Base-by-base conservation (phyloP, 2,888 invertebrate species). In the Conus canariensis region DNA sequence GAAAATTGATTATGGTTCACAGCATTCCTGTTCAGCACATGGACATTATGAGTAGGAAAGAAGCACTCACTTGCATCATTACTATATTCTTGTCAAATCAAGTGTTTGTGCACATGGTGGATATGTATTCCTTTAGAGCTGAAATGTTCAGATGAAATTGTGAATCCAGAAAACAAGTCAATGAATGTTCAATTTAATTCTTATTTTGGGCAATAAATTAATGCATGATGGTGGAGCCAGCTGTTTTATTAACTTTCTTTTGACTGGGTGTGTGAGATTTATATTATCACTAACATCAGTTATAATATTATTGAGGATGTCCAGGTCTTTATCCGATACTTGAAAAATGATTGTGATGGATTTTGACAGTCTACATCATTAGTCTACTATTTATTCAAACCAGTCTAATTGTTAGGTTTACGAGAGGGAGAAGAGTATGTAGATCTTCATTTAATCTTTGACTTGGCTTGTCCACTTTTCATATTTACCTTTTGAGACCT, bases 151-250 rank as follows among this genome's bases (percentile, higher is more conserved):
- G 9, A 45, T 30, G 30, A 80, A 80, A 45, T 45, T 45, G 45
- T 45, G 45, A 45, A 45, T 45, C 45, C 45, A 2, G 45, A 45
- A 45, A 45, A 77, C 12, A 6, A 22, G 45, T 80, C 45, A 80
- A 30, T 80, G 9, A 77, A 10, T 80, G 77, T 80, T 30, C 9
- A 30, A 0, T 80, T 80, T 77, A 8, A 25, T 77, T n/a, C 30
- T 80, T 83, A 22, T 58, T 56, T 83, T 22, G 16, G 82, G 82
- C 82, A 83, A 83, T 83, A 83, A 83, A 83, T 83, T 58, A 83
- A 58, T 58, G 58, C 56, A 83, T 83, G 64, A 64, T 64, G 64
- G 8, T 64, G 64, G 16, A 64, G 16, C n/a, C 6, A 22, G 7
- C 7, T 77, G 74, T 74, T 16, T 64, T 64, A 3, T 64, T 64